Evolutionary conservation across 2,797 vertebrate species (phyloP).

Genomic region (Myotis findleyi): DNA sequence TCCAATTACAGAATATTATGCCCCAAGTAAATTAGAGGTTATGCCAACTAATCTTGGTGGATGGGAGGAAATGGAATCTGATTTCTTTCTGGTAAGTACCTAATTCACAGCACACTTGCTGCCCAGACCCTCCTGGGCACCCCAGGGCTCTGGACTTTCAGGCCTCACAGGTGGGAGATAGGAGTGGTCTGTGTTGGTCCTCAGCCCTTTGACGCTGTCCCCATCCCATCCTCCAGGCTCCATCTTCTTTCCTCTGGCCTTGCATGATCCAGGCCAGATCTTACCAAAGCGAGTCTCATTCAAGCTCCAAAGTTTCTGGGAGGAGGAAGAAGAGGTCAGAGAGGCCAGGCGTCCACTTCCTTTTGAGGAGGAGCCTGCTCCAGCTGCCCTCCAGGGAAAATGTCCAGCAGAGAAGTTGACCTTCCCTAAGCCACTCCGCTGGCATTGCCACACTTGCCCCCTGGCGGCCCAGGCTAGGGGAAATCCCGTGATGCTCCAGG

Average conservation of each 20-base stretch:
- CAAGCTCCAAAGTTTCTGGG: neutral
- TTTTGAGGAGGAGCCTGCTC: neutral
- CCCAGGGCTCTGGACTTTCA: neutral
- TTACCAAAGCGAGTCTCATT: neutral
- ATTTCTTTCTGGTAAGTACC: neutral
- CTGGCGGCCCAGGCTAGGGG: neutral
- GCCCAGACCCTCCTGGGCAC: neutral
- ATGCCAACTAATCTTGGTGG: neutral
- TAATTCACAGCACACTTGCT: neutral
- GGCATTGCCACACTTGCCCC: neutral
- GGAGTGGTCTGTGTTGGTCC: neutral
- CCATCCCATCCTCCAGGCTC: neutral
- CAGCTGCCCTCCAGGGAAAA: neutral
- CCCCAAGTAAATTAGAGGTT: neutral
- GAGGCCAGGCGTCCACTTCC: conserved; percentile 24
- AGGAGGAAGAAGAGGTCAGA: conserved; percentile 48
- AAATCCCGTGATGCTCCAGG: neutral
- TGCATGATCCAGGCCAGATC: neutral
- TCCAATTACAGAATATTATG: neutral
- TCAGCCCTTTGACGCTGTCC: rapidly evolving
- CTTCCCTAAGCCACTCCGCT: neutral
- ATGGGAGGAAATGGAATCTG: neutral
- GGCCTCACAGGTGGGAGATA: neutral
- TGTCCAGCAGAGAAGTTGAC: neutral
- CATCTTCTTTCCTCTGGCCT: neutral